Conservation (phyloP, 1,140 invertebrate species). For the Lepidotrigona ventralis region DNA sequence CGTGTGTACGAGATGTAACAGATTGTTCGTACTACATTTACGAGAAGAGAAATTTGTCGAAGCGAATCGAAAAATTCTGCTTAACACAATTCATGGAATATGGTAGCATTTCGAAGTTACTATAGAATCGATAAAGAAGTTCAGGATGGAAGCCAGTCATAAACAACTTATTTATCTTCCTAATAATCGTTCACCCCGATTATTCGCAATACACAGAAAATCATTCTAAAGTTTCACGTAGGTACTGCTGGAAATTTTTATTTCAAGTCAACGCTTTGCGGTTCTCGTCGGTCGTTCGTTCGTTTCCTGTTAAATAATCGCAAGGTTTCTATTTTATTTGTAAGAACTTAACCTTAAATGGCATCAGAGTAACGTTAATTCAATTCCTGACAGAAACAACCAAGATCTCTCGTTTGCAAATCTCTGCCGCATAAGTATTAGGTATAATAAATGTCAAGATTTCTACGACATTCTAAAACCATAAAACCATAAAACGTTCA, state of each 20-base stretch:
- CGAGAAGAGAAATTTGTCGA: not conserved
- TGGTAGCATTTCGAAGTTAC: constrained; percentile 56
- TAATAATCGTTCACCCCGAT: constrained; percentile 65
- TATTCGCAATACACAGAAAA: constrained; percentile 67
- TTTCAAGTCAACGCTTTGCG: not conserved
- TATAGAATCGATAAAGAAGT: constrained; percentile 65
- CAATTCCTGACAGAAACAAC: not conserved
- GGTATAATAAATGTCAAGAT: not conserved
- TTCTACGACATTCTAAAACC: not conserved
- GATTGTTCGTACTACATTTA: not conserved
- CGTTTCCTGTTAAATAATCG: not conserved
- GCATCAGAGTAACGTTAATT: not conserved
- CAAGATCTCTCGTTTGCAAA: not conserved
- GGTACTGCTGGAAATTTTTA: constrained; percentile 51
- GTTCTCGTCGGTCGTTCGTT: not conserved
- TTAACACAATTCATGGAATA: constrained; percentile 41
- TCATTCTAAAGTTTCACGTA: constrained; percentile 63
- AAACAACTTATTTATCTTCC: constrained; percentile 74
- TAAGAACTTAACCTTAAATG: constrained; percentile 38
- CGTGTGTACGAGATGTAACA: not conserved
- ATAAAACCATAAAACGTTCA: not conserved
- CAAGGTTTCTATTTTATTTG: not conserved
- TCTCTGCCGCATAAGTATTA: not conserved
- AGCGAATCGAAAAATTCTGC: not conserved
- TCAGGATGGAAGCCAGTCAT: constrained; percentile 69